These are phyloP conservation scores for Caenorhabditis macrosperma DNA, from an alignment of 2,888 invertebrate genomes.

Conservation along the genomic window DNA sequence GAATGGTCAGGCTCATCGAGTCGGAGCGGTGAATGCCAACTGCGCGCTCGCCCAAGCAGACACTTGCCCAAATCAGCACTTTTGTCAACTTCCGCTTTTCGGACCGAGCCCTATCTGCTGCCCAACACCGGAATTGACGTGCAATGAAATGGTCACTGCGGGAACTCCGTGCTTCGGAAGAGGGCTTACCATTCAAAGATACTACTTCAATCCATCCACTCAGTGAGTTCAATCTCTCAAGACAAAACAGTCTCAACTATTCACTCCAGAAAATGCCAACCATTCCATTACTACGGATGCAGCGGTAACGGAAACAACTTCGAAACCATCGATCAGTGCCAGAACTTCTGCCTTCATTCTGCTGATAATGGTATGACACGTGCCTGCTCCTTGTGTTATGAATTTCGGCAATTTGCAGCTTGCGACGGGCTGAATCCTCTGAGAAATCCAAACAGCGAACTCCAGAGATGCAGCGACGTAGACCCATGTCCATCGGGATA, in stretches of 20 bases:
- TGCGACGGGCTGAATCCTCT: constrained; percentile 78
- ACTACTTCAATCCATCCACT: constrained; percentile 74
- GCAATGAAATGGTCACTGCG: constrained; percentile 76
- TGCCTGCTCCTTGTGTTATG: no score
- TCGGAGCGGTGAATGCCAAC: constrained; percentile 77
- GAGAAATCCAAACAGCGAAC: constrained; percentile 74
- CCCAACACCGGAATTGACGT: constrained; percentile 73
- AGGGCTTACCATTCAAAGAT: constrained; percentile 76
- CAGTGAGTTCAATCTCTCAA: constrained; percentile 48
- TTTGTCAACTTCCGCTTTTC: constrained; percentile 76
- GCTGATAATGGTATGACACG: constrained; percentile 75
- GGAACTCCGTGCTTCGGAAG: constrained; percentile 78
- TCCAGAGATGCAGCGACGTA: constrained; percentile 73
- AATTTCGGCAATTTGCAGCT: constrained; percentile 54
- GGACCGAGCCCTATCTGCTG: constrained; percentile 76
- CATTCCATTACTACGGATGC: constrained; percentile 80
- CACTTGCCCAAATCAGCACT: constrained; percentile 76
- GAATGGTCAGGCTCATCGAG: constrained; percentile 71
- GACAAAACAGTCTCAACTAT: neutral
- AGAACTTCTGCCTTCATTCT: constrained; percentile 73
- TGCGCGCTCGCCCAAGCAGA: constrained; percentile 69
- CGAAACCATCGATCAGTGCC: constrained; percentile 72
- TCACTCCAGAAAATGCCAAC: constrained; percentile 72
- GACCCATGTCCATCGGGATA: constrained; percentile 77
- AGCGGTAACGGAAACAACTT: constrained; percentile 78